phyloP scores from a whole-genome alignment of 2,888 invertebrate genomes.

The Acrobeloides nanus region DNA sequence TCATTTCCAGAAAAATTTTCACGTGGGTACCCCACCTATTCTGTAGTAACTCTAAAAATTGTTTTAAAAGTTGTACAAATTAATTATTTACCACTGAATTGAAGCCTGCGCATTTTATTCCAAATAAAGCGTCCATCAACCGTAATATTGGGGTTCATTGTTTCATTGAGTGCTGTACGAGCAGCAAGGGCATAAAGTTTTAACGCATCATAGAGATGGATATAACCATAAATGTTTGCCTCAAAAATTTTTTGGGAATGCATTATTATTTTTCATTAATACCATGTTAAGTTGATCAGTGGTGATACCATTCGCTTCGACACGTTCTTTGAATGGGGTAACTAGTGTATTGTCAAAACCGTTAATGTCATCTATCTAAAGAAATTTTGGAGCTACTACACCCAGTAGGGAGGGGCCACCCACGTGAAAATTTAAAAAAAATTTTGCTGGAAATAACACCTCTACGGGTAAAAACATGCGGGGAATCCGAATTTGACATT shows the following conservation, averaged over 20 bases:
- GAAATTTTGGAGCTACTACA: neutral
- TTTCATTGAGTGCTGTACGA: slow-evolving; percentile 25
- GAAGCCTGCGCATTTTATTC: slow-evolving; percentile 39
- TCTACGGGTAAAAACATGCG: no score
- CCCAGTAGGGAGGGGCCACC: no score
- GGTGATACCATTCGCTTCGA: slow-evolving; percentile 33
- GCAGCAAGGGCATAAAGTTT: slow-evolving; percentile 39
- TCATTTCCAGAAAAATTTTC: no score
- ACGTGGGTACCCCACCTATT: no score
- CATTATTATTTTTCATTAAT: neutral
- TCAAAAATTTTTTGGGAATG: no score
- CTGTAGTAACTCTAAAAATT: no score
- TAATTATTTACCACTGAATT: slow-evolving; percentile 26
- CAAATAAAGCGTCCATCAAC: slow-evolving; percentile 38
- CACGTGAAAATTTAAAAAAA: no score
- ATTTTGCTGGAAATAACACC: no score
- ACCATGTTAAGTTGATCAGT: slow-evolving; percentile 40
- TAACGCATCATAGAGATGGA: slow-evolving; percentile 44
- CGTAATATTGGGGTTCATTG: slow-evolving; percentile 26
- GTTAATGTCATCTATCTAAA: slow-evolving; percentile 43
- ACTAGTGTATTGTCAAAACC: slow-evolving; percentile 46
- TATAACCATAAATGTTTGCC: slow-evolving; percentile 45
- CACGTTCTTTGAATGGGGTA: slow-evolving; percentile 35
- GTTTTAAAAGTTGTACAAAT: no score
- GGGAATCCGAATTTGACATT: no score